A percentile compares a stretch with the other conserved stretches of the same genome.
Evolutionary conservation across 64 coral and sea anemone genomes (phyloP).

Genomic region (Astreopora myriophthalma): DNA sequence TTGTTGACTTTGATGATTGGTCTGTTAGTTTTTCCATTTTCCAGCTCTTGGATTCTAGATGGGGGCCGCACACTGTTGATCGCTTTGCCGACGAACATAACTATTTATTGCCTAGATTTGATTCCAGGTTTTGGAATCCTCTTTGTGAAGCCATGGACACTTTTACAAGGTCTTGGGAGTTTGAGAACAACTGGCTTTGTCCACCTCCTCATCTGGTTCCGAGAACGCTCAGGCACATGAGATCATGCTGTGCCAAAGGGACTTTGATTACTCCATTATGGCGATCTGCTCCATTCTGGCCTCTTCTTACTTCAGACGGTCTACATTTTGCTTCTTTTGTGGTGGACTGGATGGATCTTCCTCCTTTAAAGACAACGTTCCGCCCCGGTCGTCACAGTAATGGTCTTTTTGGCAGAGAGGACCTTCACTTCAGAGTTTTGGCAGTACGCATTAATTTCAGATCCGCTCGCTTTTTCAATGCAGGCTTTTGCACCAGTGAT

Average conservation of each 20-base stretch:
- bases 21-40: background rate
- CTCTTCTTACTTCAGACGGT: background rate
- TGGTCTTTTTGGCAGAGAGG: constrained; percentile 47
- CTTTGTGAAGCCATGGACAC: constrained; percentile 19
- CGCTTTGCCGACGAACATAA: constrained; percentile 13
- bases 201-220: constrained; percentile 13
- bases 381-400: constrained; percentile 44
- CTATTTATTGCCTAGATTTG: constrained; percentile 12
- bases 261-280: background rate
- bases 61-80: constrained; percentile 17
- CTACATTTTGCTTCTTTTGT: constrained; percentile 4
- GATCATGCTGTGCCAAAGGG: background rate
- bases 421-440: constrained; percentile 45
- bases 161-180: background rate
- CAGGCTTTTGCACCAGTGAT: constrained; percentile 40
- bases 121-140: constrained; percentile 23
- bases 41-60: background rate
- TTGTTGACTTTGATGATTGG: constrained; percentile 15
- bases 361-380: constrained; percentile 20
- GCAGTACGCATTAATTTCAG: constrained; percentile 55
- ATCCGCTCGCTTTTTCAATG: constrained; percentile 21
- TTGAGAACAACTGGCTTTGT: constrained; percentile 26
- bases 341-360: background rate
- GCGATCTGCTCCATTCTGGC: constrained; percentile 10
- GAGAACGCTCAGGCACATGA: background rate